Evolutionary conservation across 2,797 vertebrate genomes (phyloP).

Genomic region (Macropodus opercularis): DNA sequence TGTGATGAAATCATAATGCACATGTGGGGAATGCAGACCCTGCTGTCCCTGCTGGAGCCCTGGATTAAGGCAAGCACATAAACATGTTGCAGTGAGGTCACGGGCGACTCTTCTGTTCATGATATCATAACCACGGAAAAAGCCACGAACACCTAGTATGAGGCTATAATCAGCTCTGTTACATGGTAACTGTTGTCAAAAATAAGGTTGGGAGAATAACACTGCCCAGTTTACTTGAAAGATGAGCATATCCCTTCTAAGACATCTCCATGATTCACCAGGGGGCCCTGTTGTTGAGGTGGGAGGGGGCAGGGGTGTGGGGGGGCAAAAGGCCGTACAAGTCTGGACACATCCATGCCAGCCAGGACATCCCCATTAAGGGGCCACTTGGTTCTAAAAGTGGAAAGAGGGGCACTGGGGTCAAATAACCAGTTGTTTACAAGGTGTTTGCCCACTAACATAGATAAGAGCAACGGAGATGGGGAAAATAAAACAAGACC

Average conservation of each 20-base stretch:
- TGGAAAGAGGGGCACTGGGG: slow-evolving; percentile 60
- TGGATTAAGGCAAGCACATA: slow-evolving; percentile 35
- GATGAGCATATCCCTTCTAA: slow-evolving; percentile 62
- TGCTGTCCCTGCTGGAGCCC: slow-evolving; percentile 27
- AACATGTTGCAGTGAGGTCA: slow-evolving; percentile 57
- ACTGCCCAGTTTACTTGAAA: slow-evolving; percentile 60
- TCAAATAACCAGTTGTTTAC: slow-evolving; percentile 75
- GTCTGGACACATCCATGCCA: slow-evolving; percentile 74
- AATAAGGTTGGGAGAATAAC: slow-evolving; percentile 61
- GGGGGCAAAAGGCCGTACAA: slow-evolving; percentile 46
- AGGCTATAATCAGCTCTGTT: slow-evolving; percentile 68
- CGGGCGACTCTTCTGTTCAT: slow-evolving; percentile 50
- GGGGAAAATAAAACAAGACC: slow-evolving; percentile 17
- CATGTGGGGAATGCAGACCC: slow-evolving; percentile 36
- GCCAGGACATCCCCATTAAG: slow-evolving; percentile 71
- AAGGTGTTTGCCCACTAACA: slow-evolving; percentile 72
- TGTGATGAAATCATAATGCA: slow-evolving; percentile 29
- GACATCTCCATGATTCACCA: slow-evolving; percentile 66
- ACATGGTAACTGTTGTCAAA: slow-evolving; percentile 71
- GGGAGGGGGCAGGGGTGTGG: slow-evolving; percentile 6
- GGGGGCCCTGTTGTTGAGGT: slow-evolving; percentile 46
- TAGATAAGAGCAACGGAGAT: slow-evolving; percentile 59
- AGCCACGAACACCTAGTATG: slow-evolving; percentile 33
- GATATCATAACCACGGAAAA: slow-evolving; percentile 60
- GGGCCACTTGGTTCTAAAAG: slow-evolving; percentile 74